Evolutionary conservation across 2,797 vertebrate genomes (phyloP).

Genomic region (Danio jaintianensis): DNA sequence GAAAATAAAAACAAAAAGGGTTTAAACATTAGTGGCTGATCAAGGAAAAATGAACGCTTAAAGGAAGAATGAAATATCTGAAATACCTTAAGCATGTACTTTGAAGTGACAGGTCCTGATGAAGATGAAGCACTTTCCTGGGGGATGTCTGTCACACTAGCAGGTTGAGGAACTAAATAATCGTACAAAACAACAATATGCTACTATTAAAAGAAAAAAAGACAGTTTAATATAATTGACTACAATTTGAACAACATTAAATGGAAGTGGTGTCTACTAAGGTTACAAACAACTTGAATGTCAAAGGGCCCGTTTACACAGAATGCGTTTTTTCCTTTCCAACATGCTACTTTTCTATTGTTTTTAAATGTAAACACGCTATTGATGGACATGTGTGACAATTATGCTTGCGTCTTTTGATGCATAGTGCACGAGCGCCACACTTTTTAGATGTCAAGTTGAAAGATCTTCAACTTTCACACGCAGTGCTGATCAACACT

Average conservation of each 20-base stretch:
- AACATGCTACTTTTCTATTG: too few relatives aligned
- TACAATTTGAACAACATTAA: neutral
- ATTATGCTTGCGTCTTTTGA: too few relatives aligned
- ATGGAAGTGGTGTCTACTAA: too few relatives aligned
- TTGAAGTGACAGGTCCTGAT: conserved; percentile 66
- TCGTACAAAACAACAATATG: neutral
- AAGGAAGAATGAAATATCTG: neutral
- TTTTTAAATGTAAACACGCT: too few relatives aligned
- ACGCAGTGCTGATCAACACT: too few relatives aligned
- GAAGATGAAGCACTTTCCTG: conserved; percentile 75
- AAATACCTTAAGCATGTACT: conserved; percentile 90
- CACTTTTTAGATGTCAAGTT: too few relatives aligned
- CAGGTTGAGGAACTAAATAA: conserved; percentile 81
- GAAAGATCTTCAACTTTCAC: too few relatives aligned
- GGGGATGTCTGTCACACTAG: conserved; percentile 85
- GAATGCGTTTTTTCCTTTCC: too few relatives aligned
- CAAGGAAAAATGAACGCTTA: neutral
- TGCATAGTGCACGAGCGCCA: too few relatives aligned
- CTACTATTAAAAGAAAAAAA: neutral
- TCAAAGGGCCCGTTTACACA: too few relatives aligned
- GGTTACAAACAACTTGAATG: too few relatives aligned
- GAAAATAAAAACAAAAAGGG: neutral
- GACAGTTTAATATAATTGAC: neutral
- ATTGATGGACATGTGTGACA: too few relatives aligned
- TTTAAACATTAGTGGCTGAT: neutral